Evolutionary conservation across 2,797 vertebrate genomes (phyloP).

Genomic region (Xiphophorus birchmanni): DNA sequence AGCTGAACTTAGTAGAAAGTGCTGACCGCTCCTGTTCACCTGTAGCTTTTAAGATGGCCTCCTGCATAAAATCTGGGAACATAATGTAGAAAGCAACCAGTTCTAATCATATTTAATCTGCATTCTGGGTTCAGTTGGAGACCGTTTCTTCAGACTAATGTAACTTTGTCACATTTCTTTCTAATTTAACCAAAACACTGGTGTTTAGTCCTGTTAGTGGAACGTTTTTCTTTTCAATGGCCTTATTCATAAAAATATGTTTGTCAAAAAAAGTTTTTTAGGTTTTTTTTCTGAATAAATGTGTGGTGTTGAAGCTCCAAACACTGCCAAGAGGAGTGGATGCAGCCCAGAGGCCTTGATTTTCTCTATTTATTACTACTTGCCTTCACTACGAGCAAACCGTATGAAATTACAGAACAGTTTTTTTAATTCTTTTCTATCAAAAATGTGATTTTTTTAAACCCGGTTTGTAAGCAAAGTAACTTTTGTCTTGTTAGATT

Average conservation of each 20-base stretch:
- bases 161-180: constrained; percentile 4
- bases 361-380: constrained; percentile 22
- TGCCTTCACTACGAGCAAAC: constrained; percentile 29
- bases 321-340: not conserved
- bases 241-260: constrained; percentile 61
- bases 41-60: constrained; percentile 29
- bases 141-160: constrained; percentile 15
- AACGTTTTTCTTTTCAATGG: constrained; percentile 43
- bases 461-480: not conserved
- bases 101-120: constrained; percentile 9
- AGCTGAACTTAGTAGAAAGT: not conserved
- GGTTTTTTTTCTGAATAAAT: not conserved
- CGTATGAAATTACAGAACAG: not conserved
- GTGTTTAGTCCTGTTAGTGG: not conserved
- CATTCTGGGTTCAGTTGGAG: constrained; percentile 27
- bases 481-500: not conserved
- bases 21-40: constrained; percentile 32
- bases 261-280: constrained; percentile 12
- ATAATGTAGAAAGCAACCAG: too few species aligned
- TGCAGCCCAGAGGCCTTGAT: not conserved
- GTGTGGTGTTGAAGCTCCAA: not conserved
- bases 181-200: constrained; percentile 5
- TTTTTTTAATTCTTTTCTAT: not conserved
- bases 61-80: not conserved
- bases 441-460: not conserved